Conservation (phyloP, 2,888 invertebrate genomes). For the Zelleria hepariella region DNA sequence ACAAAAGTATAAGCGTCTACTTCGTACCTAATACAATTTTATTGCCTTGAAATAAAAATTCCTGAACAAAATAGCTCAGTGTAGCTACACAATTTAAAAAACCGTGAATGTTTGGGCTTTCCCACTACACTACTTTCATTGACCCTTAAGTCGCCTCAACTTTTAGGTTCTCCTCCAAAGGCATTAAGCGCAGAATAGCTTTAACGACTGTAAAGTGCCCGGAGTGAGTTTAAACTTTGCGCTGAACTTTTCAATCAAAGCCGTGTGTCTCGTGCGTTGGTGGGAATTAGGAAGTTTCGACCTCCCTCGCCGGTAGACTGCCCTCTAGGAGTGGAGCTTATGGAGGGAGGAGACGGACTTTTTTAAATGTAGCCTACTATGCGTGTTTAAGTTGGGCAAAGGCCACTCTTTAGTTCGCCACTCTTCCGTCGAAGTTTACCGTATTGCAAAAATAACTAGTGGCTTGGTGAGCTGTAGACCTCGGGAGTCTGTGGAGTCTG, state of each 20-base stretch:
- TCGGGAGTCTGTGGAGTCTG: too few species aligned
- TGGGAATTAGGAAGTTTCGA: conserved; percentile 10
- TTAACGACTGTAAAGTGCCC: not conserved
- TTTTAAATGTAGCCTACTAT: not conserved
- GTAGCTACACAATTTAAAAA: not conserved
- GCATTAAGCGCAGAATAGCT: too few species aligned
- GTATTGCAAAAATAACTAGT: too few species aligned
- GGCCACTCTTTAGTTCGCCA: too few species aligned
- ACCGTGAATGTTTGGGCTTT: not conserved
- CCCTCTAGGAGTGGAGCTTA: not conserved
- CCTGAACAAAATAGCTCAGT: not conserved
- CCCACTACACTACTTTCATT: too few species aligned
- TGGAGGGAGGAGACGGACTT: not conserved
- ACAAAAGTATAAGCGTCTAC: too few species aligned
- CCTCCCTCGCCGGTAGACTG: conserved; percentile 18
- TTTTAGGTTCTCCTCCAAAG: not conserved
- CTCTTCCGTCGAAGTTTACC: too few species aligned
- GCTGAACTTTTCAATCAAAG: conserved; percentile 56
- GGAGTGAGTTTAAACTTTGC: conserved; percentile 31
- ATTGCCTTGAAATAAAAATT: too few species aligned
- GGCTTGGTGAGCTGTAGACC: too few species aligned
- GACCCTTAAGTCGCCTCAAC: too few species aligned
- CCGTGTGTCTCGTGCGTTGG: conserved; percentile 38
- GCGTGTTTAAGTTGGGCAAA: not conserved
- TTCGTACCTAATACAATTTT: too few species aligned